These are phyloP conservation scores for Enteromius paludinosus DNA, from an alignment of 2,797 vertebrate genomes.

Conservation along the genomic window DNA sequence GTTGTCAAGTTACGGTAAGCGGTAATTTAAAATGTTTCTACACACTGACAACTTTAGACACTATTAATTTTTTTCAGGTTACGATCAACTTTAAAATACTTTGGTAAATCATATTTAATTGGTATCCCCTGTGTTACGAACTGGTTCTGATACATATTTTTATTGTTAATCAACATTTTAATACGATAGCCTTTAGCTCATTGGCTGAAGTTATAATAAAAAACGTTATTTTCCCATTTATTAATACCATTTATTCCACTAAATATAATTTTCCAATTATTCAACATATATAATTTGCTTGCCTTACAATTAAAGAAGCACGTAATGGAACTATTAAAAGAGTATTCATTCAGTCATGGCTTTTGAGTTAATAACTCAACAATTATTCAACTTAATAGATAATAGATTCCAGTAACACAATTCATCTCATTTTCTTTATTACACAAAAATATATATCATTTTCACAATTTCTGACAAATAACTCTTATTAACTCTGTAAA, in stretches of 20 bases:
- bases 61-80: background rate
- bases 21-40: background rate
- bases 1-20: background rate
- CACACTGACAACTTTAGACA: background rate
- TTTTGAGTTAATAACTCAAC: background rate
- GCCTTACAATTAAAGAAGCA: background rate
- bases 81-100: background rate
- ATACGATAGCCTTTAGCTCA: background rate
- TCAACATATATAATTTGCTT: background rate
- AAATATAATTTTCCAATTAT: background rate
- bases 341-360: background rate
- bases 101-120: background rate
- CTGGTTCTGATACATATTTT: background rate
- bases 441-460: slow-evolving; percentile 71
- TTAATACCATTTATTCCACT: background rate
- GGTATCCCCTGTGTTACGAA: background rate
- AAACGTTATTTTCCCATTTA: background rate
- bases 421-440: slow-evolving; percentile 65
- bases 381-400: background rate
- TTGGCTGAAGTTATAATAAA: background rate
- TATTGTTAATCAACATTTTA: background rate
- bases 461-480: slow-evolving; percentile 66
- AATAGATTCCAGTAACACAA: slow-evolving; percentile 14
- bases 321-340: background rate
- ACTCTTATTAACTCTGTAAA: slow-evolving; percentile 60